Evolutionary conservation across 2,888 invertebrate genomes (phyloP), one percentile per base, ranked within the genome.

Genomic region (Aleiodes testaceus): DNA sequence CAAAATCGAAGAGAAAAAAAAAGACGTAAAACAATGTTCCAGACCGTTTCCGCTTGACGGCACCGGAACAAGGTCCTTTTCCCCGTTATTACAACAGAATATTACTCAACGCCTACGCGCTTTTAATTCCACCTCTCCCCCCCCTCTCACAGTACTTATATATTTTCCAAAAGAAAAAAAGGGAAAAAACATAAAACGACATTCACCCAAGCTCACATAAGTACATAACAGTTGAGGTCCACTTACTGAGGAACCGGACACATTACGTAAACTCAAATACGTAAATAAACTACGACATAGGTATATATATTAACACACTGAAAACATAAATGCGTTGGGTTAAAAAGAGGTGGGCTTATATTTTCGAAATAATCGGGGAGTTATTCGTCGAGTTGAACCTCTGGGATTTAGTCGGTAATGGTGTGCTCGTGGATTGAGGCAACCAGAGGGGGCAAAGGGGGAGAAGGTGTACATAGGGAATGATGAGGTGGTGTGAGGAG

Each of bases 401-500:
- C 6, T 2, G 9, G 42, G 59, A 59, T 59, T 59, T 59, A 59
- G 50, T 26, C 20, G 22, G 44, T 53, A 52, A 64, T 64, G 65
- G 66, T 59, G 42, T n/a, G 26, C 69, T 45, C 6, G 36, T 26
- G 18, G 36, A 59, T 42, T 59, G 16, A 42, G 55, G 14, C 20
- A 18, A 26, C 45, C 44, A 64, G 53, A 59, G 66, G 45, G 20
- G 53, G 12, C 16, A 64, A 36, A 59, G 44, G 26, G 52, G 50
- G 49, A 18, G 26, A 44, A 42, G 53, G 55, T 67, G 75, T 81
- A 80, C 81, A 82, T 81, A 79, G 80, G 66, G 71, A 72, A 80
- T 82, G 82, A 82, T 78, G 78, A 79, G 81, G 80, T 80, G 65
- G 74, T 77, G 74, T 72, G 72, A 73, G 75, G 70, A 75, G 74